A percentile compares a stretch with the other conserved stretches of the same genome.
Evolutionary conservation across 2,797 vertebrate genomes (phyloP).

Genomic region (Steatocranus sp.): DNA sequence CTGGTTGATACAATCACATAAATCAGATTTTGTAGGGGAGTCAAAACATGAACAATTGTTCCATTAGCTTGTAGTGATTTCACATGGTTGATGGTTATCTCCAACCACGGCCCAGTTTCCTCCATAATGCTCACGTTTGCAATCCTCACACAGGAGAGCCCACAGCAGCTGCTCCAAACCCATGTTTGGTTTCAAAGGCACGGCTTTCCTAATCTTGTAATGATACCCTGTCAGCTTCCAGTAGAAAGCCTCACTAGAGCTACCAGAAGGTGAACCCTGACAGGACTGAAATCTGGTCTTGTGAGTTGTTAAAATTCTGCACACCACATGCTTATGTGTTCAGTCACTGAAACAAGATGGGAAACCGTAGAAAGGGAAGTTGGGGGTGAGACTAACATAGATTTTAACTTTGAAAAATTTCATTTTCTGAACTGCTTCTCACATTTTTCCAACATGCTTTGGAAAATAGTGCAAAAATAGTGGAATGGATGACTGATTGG

Average conservation of each 20-base stretch:
- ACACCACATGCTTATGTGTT: constrained; percentile 16
- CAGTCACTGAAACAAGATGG: background rate
- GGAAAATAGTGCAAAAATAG: constrained; percentile 20
- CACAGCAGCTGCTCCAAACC: constrained; percentile 21
- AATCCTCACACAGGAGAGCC: constrained; percentile 6
- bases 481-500: constrained; percentile 19
- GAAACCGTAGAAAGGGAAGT: background rate
- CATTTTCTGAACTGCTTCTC: constrained; percentile 19
- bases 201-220: constrained; percentile 18
- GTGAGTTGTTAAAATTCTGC: background rate
- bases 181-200: constrained; percentile 7
- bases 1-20: background rate
- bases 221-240: constrained; percentile 19
- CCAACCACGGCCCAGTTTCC: background rate
- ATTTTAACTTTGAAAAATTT: constrained; percentile 17
- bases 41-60: constrained; percentile 16
- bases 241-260: background rate
- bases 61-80: constrained; percentile 4
- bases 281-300: constrained; percentile 11
- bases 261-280: background rate
- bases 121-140: background rate
- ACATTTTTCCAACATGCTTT: background rate
- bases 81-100: constrained; percentile 25
- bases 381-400: background rate
- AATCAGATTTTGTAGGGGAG: constrained; percentile 10